These are phyloP conservation scores for Eulemur albifrons DNA, from an alignment of 2,797 vertebrate species.

Conservation along the genomic window DNA sequence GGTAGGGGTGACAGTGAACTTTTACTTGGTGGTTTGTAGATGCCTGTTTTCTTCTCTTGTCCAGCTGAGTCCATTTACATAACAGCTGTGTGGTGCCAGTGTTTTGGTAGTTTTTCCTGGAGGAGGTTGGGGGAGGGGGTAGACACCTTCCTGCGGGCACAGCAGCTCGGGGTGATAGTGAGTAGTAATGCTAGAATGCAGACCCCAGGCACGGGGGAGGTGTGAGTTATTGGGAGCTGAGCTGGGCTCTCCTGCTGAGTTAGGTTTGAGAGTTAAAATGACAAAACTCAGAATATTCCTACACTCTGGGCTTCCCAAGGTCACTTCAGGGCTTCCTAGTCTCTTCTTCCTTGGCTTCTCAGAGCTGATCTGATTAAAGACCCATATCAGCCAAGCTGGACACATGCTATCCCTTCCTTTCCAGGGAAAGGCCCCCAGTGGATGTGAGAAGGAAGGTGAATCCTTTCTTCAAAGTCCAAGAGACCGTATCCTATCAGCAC, in stretches of 20 bases:
- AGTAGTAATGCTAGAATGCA: neutral
- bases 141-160: neutral
- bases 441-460: neutral
- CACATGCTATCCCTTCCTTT: neutral
- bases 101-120: neutral
- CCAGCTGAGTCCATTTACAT: neutral
- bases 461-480: neutral
- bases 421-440: neutral
- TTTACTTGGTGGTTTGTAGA: neutral
- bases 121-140: neutral
- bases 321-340: neutral
- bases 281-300: neutral
- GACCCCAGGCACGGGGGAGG: neutral
- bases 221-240: neutral
- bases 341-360: neutral
- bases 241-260: neutral
- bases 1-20: neutral
- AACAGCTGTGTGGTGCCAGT: neutral
- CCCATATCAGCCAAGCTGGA: neutral
- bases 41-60: neutral
- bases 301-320: neutral
- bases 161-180: neutral
- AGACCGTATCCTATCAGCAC: neutral
- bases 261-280: neutral
- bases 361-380: neutral